Evolutionary conservation across 2,888 invertebrate genomes (phyloP).

Genomic region (Mamestra brassicae): DNA sequence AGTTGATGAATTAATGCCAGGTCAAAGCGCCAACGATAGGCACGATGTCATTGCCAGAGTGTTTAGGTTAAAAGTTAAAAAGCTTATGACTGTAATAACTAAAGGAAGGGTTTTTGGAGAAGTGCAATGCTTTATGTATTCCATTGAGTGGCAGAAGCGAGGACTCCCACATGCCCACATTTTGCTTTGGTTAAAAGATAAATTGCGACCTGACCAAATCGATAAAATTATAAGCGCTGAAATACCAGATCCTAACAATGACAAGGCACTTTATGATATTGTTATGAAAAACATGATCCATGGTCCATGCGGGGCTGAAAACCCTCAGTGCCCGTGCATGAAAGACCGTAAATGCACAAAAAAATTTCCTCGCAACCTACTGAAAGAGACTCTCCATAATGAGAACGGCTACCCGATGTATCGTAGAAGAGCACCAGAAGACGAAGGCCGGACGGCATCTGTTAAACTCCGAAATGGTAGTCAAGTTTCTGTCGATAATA

Average conservation of each 20-base stretch:
- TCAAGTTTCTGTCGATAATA: too few relatives aligned
- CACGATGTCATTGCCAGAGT: background rate
- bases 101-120: conserved; percentile 8
- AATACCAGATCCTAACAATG: background rate
- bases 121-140: conserved; percentile 1
- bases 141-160: conserved; percentile 5
- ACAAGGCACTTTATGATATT: background rate
- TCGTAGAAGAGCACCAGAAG: too few relatives aligned
- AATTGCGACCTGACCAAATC: background rate
- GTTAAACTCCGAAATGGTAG: too few relatives aligned
- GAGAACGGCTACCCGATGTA: background rate
- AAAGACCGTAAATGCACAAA: background rate
- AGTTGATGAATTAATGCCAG: background rate
- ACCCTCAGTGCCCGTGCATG: background rate
- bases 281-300: background rate
- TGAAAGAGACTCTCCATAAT: background rate
- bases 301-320: background rate
- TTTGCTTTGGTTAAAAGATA: background rate
- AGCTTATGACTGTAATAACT: background rate
- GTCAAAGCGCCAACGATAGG: background rate
- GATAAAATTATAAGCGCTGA: background rate
- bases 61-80: background rate
- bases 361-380: background rate
- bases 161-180: background rate
- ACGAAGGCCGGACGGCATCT: too few relatives aligned